Evolutionary conservation across 2,797 vertebrate genomes (phyloP).

Genomic region (Gouania willdenowi): DNA sequence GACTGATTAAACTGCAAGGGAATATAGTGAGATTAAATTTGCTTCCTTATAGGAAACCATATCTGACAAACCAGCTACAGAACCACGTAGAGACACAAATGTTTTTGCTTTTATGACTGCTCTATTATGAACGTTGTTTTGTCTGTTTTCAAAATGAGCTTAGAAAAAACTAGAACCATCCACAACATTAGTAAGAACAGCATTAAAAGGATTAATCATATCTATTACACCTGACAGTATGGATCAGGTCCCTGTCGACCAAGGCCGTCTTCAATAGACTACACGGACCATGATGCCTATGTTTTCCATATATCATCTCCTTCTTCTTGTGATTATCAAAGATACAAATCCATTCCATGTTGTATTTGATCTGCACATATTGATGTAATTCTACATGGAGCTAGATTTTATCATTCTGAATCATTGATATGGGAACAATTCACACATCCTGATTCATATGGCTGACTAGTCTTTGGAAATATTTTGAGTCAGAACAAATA

Average conservation of each 20-base stretch:
- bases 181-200: too few species aligned
- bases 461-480: slow-evolving; percentile 45
- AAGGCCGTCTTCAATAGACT: slow-evolving; percentile 37
- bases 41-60: too few species aligned
- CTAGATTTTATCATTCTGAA: slow-evolving; percentile 22
- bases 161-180: too few species aligned
- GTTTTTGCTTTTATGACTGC: too few species aligned
- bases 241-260: slow-evolving; percentile 34
- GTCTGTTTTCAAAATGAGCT: too few species aligned
- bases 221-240: slow-evolving; percentile 51
- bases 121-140: too few species aligned
- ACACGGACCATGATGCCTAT: slow-evolving; percentile 36
- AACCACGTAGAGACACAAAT: too few species aligned
- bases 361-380: slow-evolving; percentile 36
- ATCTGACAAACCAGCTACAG: too few species aligned
- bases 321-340: slow-evolving; percentile 12
- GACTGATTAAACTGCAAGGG: too few species aligned
- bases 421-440: slow-evolving; percentile 30
- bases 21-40: too few species aligned
- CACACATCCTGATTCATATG: slow-evolving; percentile 35
- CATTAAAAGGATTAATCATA: too few species aligned
- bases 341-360: slow-evolving; percentile 24
- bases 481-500: slow-evolving; percentile 37
- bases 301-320: slow-evolving; percentile 49
- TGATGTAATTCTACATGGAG: slow-evolving; percentile 41